These are phyloP conservation scores for Danaus melanippus DNA, from an alignment of 1,140 invertebrate species.

Conservation along the genomic window DNA sequence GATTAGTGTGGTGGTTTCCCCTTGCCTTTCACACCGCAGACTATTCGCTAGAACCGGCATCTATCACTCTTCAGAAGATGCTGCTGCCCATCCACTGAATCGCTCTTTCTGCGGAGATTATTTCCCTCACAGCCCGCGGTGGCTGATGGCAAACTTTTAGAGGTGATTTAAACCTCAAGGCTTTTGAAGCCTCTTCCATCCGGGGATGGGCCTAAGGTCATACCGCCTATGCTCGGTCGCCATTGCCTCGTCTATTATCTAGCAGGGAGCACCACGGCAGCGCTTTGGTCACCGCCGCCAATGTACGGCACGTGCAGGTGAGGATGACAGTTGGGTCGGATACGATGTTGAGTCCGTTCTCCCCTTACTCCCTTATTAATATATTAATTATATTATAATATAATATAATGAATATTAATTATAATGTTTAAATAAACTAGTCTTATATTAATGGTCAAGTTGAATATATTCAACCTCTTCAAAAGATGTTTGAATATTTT, in stretches of 20 bases:
- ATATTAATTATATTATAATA: no score
- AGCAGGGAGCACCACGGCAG: conserved; percentile 5
- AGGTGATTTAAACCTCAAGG: background rate
- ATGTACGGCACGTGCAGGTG: conserved; percentile 1
- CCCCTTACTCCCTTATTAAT: conserved; percentile 8
- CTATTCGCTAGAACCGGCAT: no score
- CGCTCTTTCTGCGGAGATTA: no score
- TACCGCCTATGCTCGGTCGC: conserved; percentile 1
- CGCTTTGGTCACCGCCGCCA: background rate
- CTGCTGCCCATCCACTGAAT: no score
- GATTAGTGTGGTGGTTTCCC: conserved; percentile 1
- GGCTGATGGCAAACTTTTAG: background rate
- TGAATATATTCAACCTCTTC: no score
- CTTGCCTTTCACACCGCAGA: background rate
- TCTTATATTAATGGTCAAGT: no score
- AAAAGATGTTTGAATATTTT: no score
- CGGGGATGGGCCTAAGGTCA: background rate
- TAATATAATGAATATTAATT: no score
- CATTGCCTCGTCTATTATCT: conserved; percentile 2
- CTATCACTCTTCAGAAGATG: no score
- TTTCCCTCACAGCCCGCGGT: no score
- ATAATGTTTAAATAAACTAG: no score
- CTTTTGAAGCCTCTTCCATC: background rate
- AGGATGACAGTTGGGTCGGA: conserved; percentile 4
- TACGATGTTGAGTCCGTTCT: background rate